Evolutionary conservation across 2,797 vertebrate species (phyloP), one percentile per base, ranked within the genome.

Genomic region (Gila robusta): DNA sequence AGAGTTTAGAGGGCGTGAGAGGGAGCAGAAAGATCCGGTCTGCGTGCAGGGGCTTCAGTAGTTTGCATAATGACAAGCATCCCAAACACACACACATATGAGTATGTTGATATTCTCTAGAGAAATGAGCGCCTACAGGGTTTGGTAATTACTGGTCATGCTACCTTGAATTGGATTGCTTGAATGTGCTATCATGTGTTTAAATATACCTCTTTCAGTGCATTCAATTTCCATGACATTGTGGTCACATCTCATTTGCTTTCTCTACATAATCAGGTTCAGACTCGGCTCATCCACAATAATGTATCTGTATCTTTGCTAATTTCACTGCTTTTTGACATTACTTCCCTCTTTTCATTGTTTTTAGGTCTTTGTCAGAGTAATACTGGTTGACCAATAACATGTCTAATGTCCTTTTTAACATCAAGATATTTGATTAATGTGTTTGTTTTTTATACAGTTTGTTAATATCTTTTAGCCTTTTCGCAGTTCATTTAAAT

Each of bases 1-100:
- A 81, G 41, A 79, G 81, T 70, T 81, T 81, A 66, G 39, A 78
- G 88, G 91, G 92, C 89, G 89, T 94, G 94, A 96, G 91, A 87
- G 88, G 93, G 91, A 94, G 91, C 90, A 89, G 91, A 91, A 92
- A 92, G 94, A 56, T 88, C 88, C 89, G 88, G 89, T 92, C 91
- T 92, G 78, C 52, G 23, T 69, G 72, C 28, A 79, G 81, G 64
- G 56, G 80, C 39, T 85, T 28, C 62, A 52, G 62, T 82, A 69
- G 41, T 26, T 82, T 0, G 73, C 73, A 76, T 87, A 87, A 72
- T 72, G 69, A 82, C 26, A 35, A 79, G 74, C 49, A 47, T 81
- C 14, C 39, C 41, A 56, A 71, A 77, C 9, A 72, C 64, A 69
- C 47, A 41, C 16, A 52, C 6, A 71, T 59, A 82, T 21, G 17